Percentiles rank a stretch among this genome's conserved stretches.
phyloP scores from a whole-genome alignment of 2,797 vertebrate species.

The Phoeniculus purpureus region DNA sequence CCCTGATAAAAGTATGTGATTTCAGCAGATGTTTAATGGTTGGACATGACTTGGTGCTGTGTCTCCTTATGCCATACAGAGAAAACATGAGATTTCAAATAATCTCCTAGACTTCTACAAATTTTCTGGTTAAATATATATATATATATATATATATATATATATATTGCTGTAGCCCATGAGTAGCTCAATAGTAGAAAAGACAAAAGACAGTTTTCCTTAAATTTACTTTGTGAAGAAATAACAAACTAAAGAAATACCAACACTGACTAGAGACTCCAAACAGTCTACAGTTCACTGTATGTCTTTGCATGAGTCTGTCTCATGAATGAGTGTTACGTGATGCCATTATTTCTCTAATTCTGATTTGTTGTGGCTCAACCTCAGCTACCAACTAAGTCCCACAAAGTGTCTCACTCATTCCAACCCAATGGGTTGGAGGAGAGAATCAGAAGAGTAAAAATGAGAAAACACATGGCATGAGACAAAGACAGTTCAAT shows the following conservation, averaged over 20 bases:
- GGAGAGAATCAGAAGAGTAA: not conserved
- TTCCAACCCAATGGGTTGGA: too few species aligned
- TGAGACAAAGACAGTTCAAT: not conserved
- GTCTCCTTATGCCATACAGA: not conserved
- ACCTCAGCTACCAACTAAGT: not conserved
- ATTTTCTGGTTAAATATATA: not conserved
- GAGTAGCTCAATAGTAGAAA: not conserved
- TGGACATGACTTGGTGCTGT: too few species aligned
- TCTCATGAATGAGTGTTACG: not conserved
- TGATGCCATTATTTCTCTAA: not conserved
- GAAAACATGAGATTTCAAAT: not conserved
- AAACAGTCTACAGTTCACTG: not conserved
- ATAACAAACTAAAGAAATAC: not conserved
- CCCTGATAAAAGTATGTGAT: rapidly evolving
- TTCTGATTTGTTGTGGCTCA: not conserved
- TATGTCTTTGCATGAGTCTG: not conserved
- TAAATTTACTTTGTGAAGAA: not conserved
- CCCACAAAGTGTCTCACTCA: not conserved
- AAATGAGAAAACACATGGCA: not conserved
- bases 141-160: too few species aligned
- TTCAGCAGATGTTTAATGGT: not conserved
- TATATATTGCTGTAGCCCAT: not conserved
- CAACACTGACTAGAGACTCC: not conserved
- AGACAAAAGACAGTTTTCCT: not conserved
- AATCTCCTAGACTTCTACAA: not conserved